Evolutionary conservation across 2,888 invertebrate species (phyloP).

Genomic region (Periphyllus acericola): DNA sequence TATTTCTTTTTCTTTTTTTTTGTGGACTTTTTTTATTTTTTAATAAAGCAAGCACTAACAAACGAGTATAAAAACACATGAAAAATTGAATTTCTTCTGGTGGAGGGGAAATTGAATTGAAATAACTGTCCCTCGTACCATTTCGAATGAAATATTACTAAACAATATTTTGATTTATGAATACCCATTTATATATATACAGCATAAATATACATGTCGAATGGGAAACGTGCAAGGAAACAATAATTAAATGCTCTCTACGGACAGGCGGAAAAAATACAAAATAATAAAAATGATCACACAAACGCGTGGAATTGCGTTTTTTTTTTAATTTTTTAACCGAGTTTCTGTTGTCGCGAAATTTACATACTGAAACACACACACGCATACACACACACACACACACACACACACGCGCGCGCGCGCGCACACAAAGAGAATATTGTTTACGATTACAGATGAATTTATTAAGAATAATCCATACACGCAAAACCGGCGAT

Average conservation of each 20-base stretch:
- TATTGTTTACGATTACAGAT: not conserved
- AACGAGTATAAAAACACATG: conserved; percentile 8
- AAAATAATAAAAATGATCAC: conserved; percentile 15
- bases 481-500: not conserved
- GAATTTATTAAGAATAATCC: not conserved
- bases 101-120: conserved; percentile 26
- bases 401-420: not conserved
- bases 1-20: not conserved
- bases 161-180: conserved; percentile 53
- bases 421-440: not conserved
- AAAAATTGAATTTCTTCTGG: conserved; percentile 37
- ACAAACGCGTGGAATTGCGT: not conserved
- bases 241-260: conserved; percentile 11
- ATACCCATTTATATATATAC: conserved; percentile 19
- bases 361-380: not conserved
- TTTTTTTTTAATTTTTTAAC: not conserved
- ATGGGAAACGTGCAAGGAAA: conserved; percentile 23
- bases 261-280: not conserved
- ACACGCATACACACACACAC: not conserved
- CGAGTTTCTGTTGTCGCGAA: not conserved
- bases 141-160: conserved; percentile 29
- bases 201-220: not conserved
- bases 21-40: not conserved
- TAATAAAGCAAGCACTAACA: conserved; percentile 21
- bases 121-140: conserved; percentile 22